Evolutionary conservation across 2,888 invertebrate species (phyloP).

Genomic region (Cerastoderma edule): DNA sequence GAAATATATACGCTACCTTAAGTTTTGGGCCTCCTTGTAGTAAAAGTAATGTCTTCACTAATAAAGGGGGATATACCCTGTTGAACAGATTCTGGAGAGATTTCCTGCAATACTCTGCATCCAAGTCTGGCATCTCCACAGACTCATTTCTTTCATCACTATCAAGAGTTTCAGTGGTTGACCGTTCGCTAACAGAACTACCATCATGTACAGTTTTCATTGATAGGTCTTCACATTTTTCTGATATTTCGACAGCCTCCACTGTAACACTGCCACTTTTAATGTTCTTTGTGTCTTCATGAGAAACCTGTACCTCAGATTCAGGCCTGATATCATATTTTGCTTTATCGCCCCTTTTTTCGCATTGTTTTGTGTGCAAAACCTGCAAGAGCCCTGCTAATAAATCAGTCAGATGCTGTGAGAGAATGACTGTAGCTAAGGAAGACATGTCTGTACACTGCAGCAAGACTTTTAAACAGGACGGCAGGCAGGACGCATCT

Average conservation of each 20-base stretch:
- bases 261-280: not conserved
- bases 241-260: not conserved
- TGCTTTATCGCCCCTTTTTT: not conserved
- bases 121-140: not conserved
- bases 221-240: too few relatives aligned
- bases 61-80: conserved; percentile 87
- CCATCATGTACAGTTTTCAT: too few relatives aligned
- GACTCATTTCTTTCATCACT: too few relatives aligned
- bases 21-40: conserved; percentile 84
- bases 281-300: not conserved
- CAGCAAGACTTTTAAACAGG: conserved; percentile 64
- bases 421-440: conserved; percentile 86
- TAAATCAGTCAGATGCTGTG: conserved; percentile 87
- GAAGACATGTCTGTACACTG: conserved; percentile 62
- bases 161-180: too few relatives aligned
- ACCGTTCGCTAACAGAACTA: too few relatives aligned
- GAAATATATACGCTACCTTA: conserved; percentile 42
- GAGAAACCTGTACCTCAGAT: not conserved
- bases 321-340: not conserved
- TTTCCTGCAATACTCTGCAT: conserved; percentile 61
- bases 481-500: conserved; percentile 58
- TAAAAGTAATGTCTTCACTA: conserved; percentile 89
- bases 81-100: conserved; percentile 85
- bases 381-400: conserved; percentile 89
- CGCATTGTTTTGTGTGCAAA: conserved; percentile 26